Base-by-base conservation (phyloP, 1,140 invertebrate genomes). In the Ostrea edulis region DNA sequence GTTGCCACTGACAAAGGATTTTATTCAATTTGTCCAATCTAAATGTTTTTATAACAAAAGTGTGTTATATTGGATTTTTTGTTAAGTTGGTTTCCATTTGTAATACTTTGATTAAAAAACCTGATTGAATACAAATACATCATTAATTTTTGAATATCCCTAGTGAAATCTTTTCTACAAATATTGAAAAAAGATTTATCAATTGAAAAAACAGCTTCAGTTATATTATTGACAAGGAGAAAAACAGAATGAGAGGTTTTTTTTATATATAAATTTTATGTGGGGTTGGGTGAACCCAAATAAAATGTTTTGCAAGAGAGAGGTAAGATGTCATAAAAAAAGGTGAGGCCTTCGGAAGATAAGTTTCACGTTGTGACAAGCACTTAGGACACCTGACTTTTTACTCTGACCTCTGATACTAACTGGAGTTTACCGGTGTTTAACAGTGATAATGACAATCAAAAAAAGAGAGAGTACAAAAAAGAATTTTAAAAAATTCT, bases 31-130 rank as follows among this genome's bases (percentile, higher is more conserved):
- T 77, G 29, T 25, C 25, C 22, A 77, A 77, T 77, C 68, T 25
- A 77, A 77, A 77, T 77, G 68, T 77, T 77, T 77, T 77, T 77
- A 77, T 77, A 77, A 77, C 68, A 77, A 77, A 77, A 77, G 68
- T 77, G 68, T 77, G 68, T 77, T 77, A 77, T 77, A 77, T 77
- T 35, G 65, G 68, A 29, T 77, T 77, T 77, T 77, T 77, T 25
- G 22, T 77, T 22, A 77, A 77, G 68, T 77, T 77, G 68, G 25
- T 77, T 77, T 77, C 29, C 25, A 77, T 8, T 77, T 77, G 68
- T 77, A 14, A 25, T 77, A 77, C 68, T 29, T 77, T 77, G 68
- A 77, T 77, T 77, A 77, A 77, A 77, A 77, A 77, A 77, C 68
- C 29, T 77, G 68, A 77, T 77, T 77, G 68, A 77, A 77, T 77